Conservation (phyloP, 2,888 invertebrate species). For the Luperina testacea region DNA sequence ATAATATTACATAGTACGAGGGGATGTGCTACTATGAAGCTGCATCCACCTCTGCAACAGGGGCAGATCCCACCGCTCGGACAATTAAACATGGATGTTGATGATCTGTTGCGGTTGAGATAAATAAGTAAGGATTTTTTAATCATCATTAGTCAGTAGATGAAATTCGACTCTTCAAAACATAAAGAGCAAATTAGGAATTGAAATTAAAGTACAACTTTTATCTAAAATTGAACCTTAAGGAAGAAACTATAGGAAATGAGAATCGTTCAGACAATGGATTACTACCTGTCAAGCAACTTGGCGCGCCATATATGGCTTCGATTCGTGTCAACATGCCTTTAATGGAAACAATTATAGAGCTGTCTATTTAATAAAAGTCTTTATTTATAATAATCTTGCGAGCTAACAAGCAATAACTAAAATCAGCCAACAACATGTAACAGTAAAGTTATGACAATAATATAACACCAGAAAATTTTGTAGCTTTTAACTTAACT, state of each 20-base stretch:
- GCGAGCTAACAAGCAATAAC: not conserved
- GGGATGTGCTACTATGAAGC: too few relatives aligned
- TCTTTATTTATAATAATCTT: too few relatives aligned
- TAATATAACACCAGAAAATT: too few relatives aligned
- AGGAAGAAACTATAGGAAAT: conserved; percentile 23
- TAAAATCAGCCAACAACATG: not conserved
- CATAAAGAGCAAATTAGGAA: not conserved
- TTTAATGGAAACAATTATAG: conserved; percentile 22
- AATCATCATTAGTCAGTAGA: not conserved
- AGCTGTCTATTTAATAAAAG: not conserved
- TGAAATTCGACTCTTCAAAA: not conserved
- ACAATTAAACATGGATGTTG: not conserved
- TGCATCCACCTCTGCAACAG: too few relatives aligned
- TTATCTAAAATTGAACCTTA: not conserved
- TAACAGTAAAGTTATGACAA: not conserved
- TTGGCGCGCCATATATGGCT: conserved; percentile 22
- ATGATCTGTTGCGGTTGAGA: not conserved
- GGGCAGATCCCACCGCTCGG: too few relatives aligned
- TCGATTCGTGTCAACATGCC: conserved; percentile 14
- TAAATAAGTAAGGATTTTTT: not conserved
- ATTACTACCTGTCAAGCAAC: conserved; percentile 15
- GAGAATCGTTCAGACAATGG: conserved; percentile 9
- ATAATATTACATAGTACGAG: too few relatives aligned
- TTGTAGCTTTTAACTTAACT: not conserved
- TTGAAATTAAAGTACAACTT: not conserved